Conservation (phyloP, 2,888 invertebrate genomes). For the Drosophila nigritarsus region DNA sequence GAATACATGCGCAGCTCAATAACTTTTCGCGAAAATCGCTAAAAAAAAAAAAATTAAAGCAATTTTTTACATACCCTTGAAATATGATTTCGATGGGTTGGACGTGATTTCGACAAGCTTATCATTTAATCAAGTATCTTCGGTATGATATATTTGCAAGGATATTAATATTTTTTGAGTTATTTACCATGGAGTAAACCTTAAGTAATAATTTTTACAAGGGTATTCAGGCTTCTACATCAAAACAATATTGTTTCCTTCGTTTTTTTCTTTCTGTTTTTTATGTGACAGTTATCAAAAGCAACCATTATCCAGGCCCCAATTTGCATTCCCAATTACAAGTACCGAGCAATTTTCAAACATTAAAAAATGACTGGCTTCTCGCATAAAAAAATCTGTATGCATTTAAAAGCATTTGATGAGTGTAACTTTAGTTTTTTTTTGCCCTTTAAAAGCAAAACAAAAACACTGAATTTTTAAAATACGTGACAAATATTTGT, state of each 20-base stretch:
- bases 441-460: neutral
- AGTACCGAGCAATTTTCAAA: slow-evolving; percentile 6
- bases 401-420: slow-evolving; percentile 24
- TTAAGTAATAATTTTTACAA: neutral
- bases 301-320: slow-evolving; percentile 14
- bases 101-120: neutral
- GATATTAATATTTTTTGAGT: neutral
- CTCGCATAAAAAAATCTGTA: slow-evolving; percentile 9
- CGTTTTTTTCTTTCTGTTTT: slow-evolving; percentile 13
- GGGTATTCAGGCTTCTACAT: slow-evolving; percentile 4
- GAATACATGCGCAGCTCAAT: slow-evolving; percentile 38
- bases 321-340: slow-evolving; percentile 8
- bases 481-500: slow-evolving; percentile 1
- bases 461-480: slow-evolving; percentile 9
- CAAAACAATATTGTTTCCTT: neutral
- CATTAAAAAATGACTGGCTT: slow-evolving; percentile 14
- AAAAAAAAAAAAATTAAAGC: slow-evolving; percentile 24
- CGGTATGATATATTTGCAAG: neutral
- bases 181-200: neutral
- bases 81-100: neutral
- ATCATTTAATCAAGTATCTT: neutral
- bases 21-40: slow-evolving; percentile 9
- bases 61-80: slow-evolving; percentile 8
- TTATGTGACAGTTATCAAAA: slow-evolving; percentile 39
- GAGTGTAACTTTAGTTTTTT: slow-evolving; percentile 9